Evolutionary conservation across 2,113 vertebrate genomes (phyloP).

Genomic region (Psittacula cyanocephala): DNA sequence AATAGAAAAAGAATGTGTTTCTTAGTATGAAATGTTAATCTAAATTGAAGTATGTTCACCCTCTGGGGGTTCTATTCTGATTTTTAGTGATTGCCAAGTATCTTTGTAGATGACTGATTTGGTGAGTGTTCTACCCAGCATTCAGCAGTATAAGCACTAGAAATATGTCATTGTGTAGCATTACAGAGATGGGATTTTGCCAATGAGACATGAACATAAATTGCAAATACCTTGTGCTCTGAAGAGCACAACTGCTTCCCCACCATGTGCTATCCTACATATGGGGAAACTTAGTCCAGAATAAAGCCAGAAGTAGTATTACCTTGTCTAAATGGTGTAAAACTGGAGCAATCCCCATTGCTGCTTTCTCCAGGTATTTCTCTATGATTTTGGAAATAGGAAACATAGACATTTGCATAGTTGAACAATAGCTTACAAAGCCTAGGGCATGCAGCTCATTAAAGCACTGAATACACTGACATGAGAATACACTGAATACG

Average conservation of each 20-base stretch:
- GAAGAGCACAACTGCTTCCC: not conserved
- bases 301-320: not conserved
- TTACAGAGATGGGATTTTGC: conserved; percentile 4
- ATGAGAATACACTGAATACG: not conserved
- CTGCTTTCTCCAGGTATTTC: not conserved
- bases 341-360: not conserved
- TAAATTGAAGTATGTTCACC: conserved; percentile 1
- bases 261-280: not conserved
- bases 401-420: not conserved
- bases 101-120: conserved; percentile 20
- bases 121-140: not conserved
- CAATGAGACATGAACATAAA: not conserved
- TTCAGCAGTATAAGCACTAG: conserved; percentile 1
- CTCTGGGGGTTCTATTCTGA: conserved; percentile 12
- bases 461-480: not conserved
- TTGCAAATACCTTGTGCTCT: not conserved
- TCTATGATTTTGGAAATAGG: not conserved
- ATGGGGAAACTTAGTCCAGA: not conserved
- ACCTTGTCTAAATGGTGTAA: not conserved
- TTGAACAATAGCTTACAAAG: not conserved
- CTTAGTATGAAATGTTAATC: conserved; percentile 24
- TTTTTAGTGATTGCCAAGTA: conserved; percentile 23
- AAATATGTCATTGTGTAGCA: not conserved
- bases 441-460: not conserved
- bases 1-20: conserved; percentile 36